Conservation (phyloP, 2,113 vertebrate genomes). For the Rhegmatorhina hoffmannsi region DNA sequence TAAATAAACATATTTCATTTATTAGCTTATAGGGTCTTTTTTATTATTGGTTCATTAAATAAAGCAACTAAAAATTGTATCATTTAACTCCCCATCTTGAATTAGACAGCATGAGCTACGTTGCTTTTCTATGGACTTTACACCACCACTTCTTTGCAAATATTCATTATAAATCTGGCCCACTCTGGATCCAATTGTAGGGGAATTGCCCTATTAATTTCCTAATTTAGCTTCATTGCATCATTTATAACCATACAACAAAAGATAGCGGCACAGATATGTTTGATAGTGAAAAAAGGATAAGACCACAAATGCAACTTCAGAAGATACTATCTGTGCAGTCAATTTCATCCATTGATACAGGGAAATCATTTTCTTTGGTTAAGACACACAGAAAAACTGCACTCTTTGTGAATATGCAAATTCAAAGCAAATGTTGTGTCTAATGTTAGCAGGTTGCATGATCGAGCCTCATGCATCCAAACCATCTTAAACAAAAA, state of each 20-base stretch:
- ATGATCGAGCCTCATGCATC: background rate
- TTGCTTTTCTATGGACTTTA: background rate
- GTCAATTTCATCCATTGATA: background rate
- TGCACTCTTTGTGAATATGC: background rate
- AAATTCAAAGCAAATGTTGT: background rate
- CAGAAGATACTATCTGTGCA: background rate
- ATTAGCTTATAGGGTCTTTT: background rate
- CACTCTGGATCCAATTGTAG: background rate
- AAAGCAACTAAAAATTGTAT: background rate
- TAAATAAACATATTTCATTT: background rate
- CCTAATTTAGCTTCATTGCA: background rate
- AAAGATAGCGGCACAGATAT: background rate
- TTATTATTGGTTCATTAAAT: background rate
- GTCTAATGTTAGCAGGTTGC: background rate
- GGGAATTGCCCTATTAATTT: background rate
- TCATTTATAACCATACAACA: background rate
- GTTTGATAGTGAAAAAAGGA: background rate
- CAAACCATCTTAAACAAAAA: background rate
- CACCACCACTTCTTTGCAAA: background rate
- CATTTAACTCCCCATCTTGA: background rate
- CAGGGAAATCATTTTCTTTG: background rate
- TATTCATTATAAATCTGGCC: background rate
- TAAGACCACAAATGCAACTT: background rate
- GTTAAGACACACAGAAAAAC: background rate
- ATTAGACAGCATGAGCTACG: background rate